Conservation (phyloP, 2,888 invertebrate species). For the Ceriagrion tenellum region DNA sequence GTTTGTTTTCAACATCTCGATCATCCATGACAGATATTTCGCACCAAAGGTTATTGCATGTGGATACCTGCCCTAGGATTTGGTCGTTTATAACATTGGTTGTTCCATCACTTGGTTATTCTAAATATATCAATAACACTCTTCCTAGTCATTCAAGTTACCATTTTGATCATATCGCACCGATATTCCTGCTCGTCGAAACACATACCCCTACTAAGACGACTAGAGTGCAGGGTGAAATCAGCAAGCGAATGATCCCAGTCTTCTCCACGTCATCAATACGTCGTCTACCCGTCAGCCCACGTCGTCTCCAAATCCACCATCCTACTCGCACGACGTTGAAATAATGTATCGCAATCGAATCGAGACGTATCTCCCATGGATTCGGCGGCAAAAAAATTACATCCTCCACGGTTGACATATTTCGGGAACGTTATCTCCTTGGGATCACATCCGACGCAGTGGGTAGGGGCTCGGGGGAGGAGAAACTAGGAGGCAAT, state of each 20-base stretch:
- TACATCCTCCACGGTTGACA: not conserved
- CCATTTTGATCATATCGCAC: too few species aligned
- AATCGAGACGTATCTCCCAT: not conserved
- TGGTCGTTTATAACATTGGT: too few species aligned
- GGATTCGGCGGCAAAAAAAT: not conserved
- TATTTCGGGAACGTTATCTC: not conserved
- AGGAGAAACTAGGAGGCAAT: not conserved
- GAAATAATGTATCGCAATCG: not conserved
- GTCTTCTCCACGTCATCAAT: too few species aligned
- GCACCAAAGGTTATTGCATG: too few species aligned
- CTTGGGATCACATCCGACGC: not conserved
- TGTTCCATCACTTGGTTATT: too few species aligned
- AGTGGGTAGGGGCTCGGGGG: not conserved
- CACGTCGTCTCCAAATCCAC: not conserved
- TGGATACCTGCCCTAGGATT: too few species aligned
- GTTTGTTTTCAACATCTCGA: too few species aligned
- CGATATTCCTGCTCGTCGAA: too few species aligned
- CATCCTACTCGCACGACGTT: not conserved
- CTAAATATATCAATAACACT: too few species aligned
- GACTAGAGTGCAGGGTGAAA: not conserved
- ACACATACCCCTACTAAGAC: not conserved
- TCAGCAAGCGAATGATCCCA: not conserved
- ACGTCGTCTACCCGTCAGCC: not conserved
- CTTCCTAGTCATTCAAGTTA: too few species aligned
- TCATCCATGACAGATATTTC: too few species aligned